Conservation (phyloP, 2,888 invertebrate species). For the Lymantria monacha region DNA sequence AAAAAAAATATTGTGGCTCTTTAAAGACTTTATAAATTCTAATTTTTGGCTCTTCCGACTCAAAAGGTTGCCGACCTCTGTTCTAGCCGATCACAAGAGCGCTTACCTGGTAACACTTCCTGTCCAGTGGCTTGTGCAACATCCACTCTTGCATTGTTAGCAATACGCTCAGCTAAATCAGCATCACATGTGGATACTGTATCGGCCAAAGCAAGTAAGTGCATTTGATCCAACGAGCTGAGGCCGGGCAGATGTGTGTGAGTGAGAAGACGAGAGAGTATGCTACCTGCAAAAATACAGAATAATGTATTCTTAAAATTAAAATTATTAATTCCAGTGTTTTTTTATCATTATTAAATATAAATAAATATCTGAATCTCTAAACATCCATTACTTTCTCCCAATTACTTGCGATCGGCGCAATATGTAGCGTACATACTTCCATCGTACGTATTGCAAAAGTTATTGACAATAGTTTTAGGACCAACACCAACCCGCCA, state of each 20-base stretch:
- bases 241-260: slow-evolving; percentile 97
- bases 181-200: slow-evolving; percentile 97
- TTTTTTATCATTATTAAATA: neutral
- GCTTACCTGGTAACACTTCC: slow-evolving; percentile 65
- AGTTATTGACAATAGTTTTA: too few species aligned
- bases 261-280: slow-evolving; percentile 94
- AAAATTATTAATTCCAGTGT: neutral
- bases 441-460: too few species aligned
- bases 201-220: slow-evolving; percentile 98
- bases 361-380: too few species aligned
- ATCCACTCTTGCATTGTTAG: slow-evolving; percentile 65
- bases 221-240: slow-evolving; percentile 99
- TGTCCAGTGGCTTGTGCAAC: slow-evolving; percentile 51
- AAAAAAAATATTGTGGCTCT: too few species aligned
- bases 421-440: too few species aligned
- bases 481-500: too few species aligned
- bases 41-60: too few species aligned
- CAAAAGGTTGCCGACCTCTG: too few species aligned
- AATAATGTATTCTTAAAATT: neutral
- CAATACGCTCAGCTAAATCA: slow-evolving; percentile 92
- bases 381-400: too few species aligned
- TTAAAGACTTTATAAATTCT: too few species aligned
- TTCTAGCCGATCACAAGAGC: too few species aligned
- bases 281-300: slow-evolving; percentile 79
- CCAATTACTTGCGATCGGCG: too few species aligned